A percentile compares a stretch with the other conserved stretches of the same genome.
These are phyloP conservation scores for Temnopleurus reevesii DNA, from an alignment of 53 echinoderm and acorn worm genomes.

Conservation along the genomic window DNA sequence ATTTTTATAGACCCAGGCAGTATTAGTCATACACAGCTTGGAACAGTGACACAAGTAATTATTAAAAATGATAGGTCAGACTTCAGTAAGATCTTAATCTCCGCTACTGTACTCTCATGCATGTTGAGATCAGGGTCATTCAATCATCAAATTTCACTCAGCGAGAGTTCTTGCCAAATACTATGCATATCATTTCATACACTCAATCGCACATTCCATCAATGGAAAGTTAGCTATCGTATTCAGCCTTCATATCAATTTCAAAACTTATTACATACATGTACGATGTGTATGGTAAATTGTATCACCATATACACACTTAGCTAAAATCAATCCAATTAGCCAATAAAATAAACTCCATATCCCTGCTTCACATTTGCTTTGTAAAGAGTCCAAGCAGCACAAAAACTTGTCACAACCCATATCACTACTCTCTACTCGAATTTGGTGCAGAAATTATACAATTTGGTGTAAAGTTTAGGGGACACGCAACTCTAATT, in stretches of 20 bases:
- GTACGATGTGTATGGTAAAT: too few relatives aligned
- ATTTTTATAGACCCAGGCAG: conserved; percentile 36
- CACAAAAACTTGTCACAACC: too few relatives aligned
- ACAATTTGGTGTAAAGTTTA: too few relatives aligned
- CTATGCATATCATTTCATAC: background rate
- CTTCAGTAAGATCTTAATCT: conserved; percentile 13
- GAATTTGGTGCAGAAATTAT: too few relatives aligned
- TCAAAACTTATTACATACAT: background rate
- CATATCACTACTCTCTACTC: too few relatives aligned
- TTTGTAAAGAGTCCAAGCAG: too few relatives aligned
- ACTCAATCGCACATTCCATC: background rate
- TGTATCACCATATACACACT: too few relatives aligned
- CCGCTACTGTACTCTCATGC: background rate
- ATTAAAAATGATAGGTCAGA: conserved; percentile 5
- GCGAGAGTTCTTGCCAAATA: background rate
- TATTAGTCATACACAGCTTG: conserved; percentile 16
- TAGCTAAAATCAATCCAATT: too few relatives aligned
- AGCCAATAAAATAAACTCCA: too few relatives aligned
- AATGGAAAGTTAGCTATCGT: background rate
- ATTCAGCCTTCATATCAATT: conserved; percentile 8
- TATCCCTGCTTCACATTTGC: too few relatives aligned
- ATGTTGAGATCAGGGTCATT: conserved; percentile 20
- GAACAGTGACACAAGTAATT: conserved; percentile 8
- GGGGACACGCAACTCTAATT: too few relatives aligned
- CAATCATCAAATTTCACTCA: background rate